Conservation (phyloP, 2,888 invertebrate species). For the Ischnura elegans region DNA sequence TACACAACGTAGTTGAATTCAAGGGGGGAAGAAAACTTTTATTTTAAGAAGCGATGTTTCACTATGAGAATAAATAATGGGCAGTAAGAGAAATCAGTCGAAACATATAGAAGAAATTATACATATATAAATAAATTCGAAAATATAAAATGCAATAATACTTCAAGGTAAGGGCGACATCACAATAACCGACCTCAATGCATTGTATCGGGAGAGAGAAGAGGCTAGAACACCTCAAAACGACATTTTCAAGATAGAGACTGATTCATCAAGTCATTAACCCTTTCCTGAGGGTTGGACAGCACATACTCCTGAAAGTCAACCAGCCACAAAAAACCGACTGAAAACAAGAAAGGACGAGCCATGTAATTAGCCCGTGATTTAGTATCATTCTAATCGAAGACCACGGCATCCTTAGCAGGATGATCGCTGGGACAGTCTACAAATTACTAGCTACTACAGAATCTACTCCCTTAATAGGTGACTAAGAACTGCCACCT, state of each 20-base stretch:
- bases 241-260: background rate
- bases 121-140: no score
- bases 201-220: background rate
- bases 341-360: background rate
- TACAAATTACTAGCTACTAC: background rate
- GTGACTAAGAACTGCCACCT: no score
- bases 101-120: no score
- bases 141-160: no score
- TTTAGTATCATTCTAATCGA: background rate
- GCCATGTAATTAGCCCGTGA: background rate
- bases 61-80: no score
- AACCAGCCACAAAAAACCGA: background rate
- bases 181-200: no score
- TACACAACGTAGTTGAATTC: no score
- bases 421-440: background rate
- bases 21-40: no score
- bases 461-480: background rate
- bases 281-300: background rate
- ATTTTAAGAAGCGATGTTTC: no score
- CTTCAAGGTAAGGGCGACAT: no score
- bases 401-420: background rate
- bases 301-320: background rate
- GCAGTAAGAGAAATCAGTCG: no score
- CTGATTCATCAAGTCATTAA: background rate
- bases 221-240: background rate